These are phyloP conservation scores for Carcharodon carcharias DNA, from an alignment of 2,797 vertebrate genomes.

Conservation along the genomic window DNA sequence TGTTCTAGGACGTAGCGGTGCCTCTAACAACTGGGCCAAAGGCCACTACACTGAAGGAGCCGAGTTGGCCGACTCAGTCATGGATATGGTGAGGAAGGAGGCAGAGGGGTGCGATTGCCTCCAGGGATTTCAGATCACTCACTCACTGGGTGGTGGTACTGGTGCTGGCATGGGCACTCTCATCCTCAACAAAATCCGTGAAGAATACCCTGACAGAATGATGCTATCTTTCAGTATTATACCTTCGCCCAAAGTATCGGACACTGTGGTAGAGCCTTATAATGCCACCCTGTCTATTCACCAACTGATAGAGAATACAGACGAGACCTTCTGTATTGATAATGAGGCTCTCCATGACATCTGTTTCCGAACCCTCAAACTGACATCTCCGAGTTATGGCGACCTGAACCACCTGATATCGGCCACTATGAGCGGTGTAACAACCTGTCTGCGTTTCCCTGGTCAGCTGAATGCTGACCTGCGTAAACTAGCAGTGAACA, in stretches of 20 bases:
- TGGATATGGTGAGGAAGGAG: conserved; percentile 71
- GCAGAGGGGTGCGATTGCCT: conserved; percentile 72
- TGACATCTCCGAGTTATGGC: conserved; percentile 68
- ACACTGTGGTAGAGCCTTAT: conserved; percentile 72
- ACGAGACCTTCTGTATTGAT: conserved; percentile 72
- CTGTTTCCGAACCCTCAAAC: conserved; percentile 73
- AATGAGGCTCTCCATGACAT: conserved; percentile 72
- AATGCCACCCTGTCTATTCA: conserved; percentile 70
- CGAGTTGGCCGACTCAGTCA: conserved; percentile 60
- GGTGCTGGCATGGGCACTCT: conserved; percentile 72
- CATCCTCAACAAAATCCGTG: conserved; percentile 72
- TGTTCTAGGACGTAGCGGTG: conserved; percentile 11
- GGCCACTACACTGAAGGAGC: conserved; percentile 35
- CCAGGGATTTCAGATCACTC: conserved; percentile 73
- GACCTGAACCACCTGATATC: conserved; percentile 73
- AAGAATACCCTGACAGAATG: conserved; percentile 72
- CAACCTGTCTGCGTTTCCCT: conserved; percentile 70
- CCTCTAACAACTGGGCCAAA: conserved; percentile 35
- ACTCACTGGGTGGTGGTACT: conserved; percentile 67
- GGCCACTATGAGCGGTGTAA: conserved; percentile 71
- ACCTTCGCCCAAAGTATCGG: conserved; percentile 71
- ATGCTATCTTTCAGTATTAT: conserved; percentile 76
- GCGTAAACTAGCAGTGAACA: conserved; percentile 70
- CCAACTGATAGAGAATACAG: conserved; percentile 72
- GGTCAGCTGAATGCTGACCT: conserved; percentile 72